Evolutionary conservation across 2,797 vertebrate species (phyloP), one percentile per base, ranked within the genome.

Genomic region (Pampus argenteus): DNA sequence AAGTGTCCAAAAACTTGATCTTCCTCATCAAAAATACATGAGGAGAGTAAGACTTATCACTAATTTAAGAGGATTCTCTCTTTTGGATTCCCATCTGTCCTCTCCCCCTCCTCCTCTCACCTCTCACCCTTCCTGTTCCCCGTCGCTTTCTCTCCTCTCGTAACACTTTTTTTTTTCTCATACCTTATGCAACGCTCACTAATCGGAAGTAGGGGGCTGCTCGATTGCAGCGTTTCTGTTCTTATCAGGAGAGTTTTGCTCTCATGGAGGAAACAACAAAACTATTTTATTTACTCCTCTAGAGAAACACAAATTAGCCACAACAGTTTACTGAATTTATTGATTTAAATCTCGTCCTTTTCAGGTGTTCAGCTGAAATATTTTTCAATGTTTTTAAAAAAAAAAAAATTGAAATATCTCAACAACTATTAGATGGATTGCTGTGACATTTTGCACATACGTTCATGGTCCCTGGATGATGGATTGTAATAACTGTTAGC

Each of bases 21-120:
- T 81, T 67, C 9, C 74, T 86, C 87, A 88, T 92, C 48, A 85
- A 90, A 87, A 71, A 90, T 87, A 56, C 54, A 88, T 42, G 77
- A 88, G 74, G 23, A 79, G 75, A 74, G 79, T 77, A 81, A 86
- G 22, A 84, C 90, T 88, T 56, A 79, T 92, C 36, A 86, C 61
- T 89, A 76, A 91, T 92, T 83, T 83, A 90, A 36, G 34, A 85
- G 83, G 81, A 59, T 78, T 88, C 76, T 85, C 84, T 88, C 74
- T 66, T 66, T 68, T 31, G 15, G 57, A 58, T 79, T 79, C 66
- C 82, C 63, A 22, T 62, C 70, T 14, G 11, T 54, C 56, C 51
- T 66, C 38, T 29, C 49, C 54, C 50, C 48, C 26, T 22, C 25
- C 66, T n/a, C n/a, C n/a, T n/a, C 15, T 74, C 70, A 66, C 44